A percentile compares a stretch with the other conserved stretches of the same genome.
phyloP scores from a whole-genome alignment of 1,140 invertebrate genomes.

The Pseudomyrmex concolor region DNA sequence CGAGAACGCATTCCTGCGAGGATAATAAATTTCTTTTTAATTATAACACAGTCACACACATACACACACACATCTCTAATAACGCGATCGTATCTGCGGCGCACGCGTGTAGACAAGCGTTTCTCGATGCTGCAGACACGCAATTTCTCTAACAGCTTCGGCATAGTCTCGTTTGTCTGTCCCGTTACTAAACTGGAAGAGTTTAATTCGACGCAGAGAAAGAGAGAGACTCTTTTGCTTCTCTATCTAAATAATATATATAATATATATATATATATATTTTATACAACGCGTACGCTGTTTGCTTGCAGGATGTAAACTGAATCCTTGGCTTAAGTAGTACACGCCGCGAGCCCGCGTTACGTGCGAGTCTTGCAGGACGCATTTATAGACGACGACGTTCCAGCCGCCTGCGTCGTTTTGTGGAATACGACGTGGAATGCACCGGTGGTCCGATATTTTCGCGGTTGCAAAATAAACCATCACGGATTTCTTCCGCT shows the following conservation, averaged over 20 bases:
- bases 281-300: slow-evolving; percentile 36
- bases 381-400: slow-evolving; percentile 24
- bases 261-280: slow-evolving; percentile 19
- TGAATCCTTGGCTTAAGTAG: slow-evolving; percentile 50
- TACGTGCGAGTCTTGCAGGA: slow-evolving; percentile 14
- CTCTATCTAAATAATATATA: slow-evolving; percentile 5
- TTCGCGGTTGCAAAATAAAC: slow-evolving; percentile 50
- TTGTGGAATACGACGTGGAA: slow-evolving; percentile 13
- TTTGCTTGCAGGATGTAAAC: slow-evolving; percentile 46
- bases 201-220: slow-evolving; percentile 28
- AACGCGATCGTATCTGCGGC: background rate
- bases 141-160: slow-evolving; percentile 13
- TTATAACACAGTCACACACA: slow-evolving; percentile 20
- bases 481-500: background rate
- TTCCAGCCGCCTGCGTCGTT: background rate
- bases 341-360: background rate
- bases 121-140: background rate
- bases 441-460: slow-evolving; percentile 40
- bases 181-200: background rate
- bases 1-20: background rate
- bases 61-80: too few relatives aligned
- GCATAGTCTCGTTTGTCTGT: background rate
- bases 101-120: background rate
- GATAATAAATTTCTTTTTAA: slow-evolving; percentile 42
- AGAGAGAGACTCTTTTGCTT: background rate